Percentiles rank a stretch among this genome's conserved stretches.
phyloP scores from a whole-genome alignment of 2,113 vertebrate species.

The Coregonus clupeaformis region DNA sequence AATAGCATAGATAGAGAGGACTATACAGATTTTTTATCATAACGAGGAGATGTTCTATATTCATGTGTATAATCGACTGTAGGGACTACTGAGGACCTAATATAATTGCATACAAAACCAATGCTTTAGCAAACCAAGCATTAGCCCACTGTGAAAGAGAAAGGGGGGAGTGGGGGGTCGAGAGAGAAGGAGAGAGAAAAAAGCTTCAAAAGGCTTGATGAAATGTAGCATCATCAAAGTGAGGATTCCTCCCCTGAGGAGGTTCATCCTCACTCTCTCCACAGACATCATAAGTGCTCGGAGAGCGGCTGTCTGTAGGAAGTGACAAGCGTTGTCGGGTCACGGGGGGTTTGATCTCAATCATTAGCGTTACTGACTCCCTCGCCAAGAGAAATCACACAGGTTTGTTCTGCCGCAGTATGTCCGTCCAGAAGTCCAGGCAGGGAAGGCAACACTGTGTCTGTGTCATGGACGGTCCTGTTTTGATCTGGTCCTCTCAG shows the following conservation, averaged over 20 bases:
- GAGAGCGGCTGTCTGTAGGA: constrained; percentile 44
- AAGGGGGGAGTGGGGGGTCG: neutral
- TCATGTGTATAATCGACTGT: constrained; percentile 15
- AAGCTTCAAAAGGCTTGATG: constrained; percentile 54
- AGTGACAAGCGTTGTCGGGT: constrained; percentile 48
- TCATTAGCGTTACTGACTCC: constrained; percentile 35
- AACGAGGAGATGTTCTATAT: constrained; percentile 16
- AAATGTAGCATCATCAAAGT: constrained; percentile 55
- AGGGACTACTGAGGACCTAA: constrained; percentile 29
- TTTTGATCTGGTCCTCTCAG: neutral
- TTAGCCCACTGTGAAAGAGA: constrained; percentile 26
- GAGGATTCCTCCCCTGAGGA: constrained; percentile 33
- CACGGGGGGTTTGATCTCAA: constrained; percentile 48
- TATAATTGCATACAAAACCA: constrained; percentile 24
- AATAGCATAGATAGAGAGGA: neutral
- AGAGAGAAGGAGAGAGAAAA: neutral
- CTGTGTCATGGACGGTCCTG: neutral
- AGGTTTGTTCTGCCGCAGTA: constrained; percentile 1
- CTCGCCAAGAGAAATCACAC: neutral
- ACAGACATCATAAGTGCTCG: constrained; percentile 37
- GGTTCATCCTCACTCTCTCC: constrained; percentile 45
- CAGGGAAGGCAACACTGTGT: neutral
- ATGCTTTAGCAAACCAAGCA: constrained; percentile 44
- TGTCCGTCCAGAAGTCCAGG: neutral
- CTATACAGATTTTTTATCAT: neutral